These are phyloP conservation scores for Corythoichthys intestinalis DNA, from an alignment of 2,113 vertebrate genomes.

Conservation along the genomic window DNA sequence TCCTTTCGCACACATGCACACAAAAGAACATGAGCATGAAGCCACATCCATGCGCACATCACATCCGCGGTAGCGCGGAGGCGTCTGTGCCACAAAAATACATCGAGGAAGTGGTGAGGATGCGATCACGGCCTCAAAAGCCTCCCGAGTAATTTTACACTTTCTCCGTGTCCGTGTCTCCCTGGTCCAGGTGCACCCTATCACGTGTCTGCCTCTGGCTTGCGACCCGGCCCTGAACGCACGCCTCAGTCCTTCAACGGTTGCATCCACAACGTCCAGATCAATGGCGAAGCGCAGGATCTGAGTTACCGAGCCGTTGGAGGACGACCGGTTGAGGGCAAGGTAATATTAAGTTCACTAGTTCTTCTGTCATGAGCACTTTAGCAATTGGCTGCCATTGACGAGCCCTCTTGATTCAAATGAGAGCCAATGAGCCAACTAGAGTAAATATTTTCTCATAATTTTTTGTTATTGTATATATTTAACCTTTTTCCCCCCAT, in stretches of 20 bases:
- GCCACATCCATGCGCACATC: background rate
- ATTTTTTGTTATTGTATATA: too few relatives aligned
- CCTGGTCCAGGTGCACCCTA: slow-evolving; percentile 80
- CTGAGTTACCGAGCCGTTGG: slow-evolving; percentile 69
- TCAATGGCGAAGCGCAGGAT: slow-evolving; percentile 92
- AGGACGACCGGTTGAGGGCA: slow-evolving; percentile 61
- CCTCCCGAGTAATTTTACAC: too few relatives aligned
- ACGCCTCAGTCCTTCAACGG: slow-evolving; percentile 85
- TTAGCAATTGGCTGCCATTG: too few relatives aligned
- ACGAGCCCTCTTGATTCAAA: too few relatives aligned
- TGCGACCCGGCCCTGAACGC: slow-evolving; percentile 83
- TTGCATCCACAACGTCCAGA: slow-evolving; percentile 89
- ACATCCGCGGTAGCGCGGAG: slow-evolving; percentile 6
- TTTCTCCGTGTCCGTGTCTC: background rate
- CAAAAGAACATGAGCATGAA: background rate
- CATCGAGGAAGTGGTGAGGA: slow-evolving; percentile 22
- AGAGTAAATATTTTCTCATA: too few relatives aligned
- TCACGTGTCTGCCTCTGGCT: slow-evolving; percentile 77
- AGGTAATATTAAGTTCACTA: slow-evolving; percentile 28
- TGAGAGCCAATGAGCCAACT: too few relatives aligned
- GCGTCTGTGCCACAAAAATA: slow-evolving; percentile 6
- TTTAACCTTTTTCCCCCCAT: too few relatives aligned
- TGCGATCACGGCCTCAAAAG: background rate
- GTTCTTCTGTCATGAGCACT: too few relatives aligned
- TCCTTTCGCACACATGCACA: background rate